phyloP scores from a whole-genome alignment of 2,797 vertebrate genomes.

The Steatocranus sp. region DNA sequence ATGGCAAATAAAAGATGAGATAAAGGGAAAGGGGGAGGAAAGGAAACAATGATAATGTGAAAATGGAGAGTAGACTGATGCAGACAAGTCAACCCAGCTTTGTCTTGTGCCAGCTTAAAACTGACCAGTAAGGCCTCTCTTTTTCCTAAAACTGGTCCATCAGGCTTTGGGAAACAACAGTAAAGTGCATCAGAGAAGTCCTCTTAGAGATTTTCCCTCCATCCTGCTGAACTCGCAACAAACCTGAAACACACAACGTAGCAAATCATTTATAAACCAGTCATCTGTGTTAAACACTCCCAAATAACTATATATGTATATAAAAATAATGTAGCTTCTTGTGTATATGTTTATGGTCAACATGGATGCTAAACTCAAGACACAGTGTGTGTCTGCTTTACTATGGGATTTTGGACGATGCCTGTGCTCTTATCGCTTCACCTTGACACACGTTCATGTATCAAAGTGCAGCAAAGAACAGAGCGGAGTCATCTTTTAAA shows the following conservation, averaged over 20 bases:
- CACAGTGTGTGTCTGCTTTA: background rate
- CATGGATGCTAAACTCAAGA: background rate
- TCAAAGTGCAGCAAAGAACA: background rate
- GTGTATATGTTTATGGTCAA: background rate
- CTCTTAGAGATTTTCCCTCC: constrained; percentile 4
- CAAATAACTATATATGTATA: background rate
- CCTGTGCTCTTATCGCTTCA: background rate
- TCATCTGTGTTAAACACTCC: background rate
- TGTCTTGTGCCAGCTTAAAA: background rate
- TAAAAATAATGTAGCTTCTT: background rate
- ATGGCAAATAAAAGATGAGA: background rate
- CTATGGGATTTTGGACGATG: background rate
- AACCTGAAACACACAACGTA: constrained; percentile 1
- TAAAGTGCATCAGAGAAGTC: constrained; percentile 6
- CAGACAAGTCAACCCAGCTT: background rate
- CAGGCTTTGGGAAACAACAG: background rate
- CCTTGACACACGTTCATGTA: background rate
- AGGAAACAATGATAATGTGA: background rate
- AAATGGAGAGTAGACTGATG: background rate
- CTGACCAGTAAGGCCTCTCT: background rate
- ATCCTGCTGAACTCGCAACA: constrained; percentile 1
- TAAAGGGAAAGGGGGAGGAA: background rate
- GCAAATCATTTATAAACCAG: background rate
- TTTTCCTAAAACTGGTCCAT: background rate
- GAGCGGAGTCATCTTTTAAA: background rate